Percentiles rank a stretch among this genome's conserved stretches.
Evolutionary conservation across 2,888 invertebrate species (phyloP).

Genomic region (Zootermopsis nevadensis): DNA sequence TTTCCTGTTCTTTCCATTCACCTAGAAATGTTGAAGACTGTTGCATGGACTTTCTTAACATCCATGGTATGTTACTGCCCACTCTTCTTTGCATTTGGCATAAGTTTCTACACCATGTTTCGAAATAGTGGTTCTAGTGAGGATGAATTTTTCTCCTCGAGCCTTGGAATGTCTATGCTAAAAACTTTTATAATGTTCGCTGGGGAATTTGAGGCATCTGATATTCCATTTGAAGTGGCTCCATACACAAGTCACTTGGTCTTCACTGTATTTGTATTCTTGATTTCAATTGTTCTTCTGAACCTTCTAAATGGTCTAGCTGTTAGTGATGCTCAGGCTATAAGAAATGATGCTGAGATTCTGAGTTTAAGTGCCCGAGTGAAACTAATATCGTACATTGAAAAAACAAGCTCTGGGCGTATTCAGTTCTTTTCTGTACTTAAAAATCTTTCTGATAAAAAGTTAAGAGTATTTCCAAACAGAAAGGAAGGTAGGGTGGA

Average conservation of each 20-base stretch:
- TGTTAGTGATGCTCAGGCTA: slow-evolving; percentile 12
- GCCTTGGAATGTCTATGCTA: slow-evolving; percentile 15
- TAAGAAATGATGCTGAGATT: slow-evolving; percentile 15
- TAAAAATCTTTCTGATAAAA: neutral
- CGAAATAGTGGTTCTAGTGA: neutral
- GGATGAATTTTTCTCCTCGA: slow-evolving; percentile 2
- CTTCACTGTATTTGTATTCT: slow-evolving; percentile 17
- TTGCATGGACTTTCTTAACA: slow-evolving; percentile 23
- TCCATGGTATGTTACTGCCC: slow-evolving; percentile 23
- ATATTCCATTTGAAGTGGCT: slow-evolving; percentile 4
- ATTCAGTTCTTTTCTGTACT: neutral
- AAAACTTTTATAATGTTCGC: slow-evolving; percentile 37
- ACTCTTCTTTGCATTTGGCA: slow-evolving; percentile 10
- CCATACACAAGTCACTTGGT: slow-evolving; percentile 6
- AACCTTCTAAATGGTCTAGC: slow-evolving; percentile 34
- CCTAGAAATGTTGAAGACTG: slow-evolving; percentile 29
- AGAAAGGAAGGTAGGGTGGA: slow-evolving; percentile 8
- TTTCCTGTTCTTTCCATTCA: slow-evolving; percentile 14
- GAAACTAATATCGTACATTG: slow-evolving; percentile 18
- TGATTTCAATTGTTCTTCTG: slow-evolving; percentile 29
- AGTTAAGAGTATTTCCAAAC: slow-evolving; percentile 15
- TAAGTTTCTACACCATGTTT: slow-evolving; percentile 34
- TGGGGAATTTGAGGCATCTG: slow-evolving; percentile 33
- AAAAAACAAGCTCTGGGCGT: neutral
- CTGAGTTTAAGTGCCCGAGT: slow-evolving; percentile 25